These are phyloP conservation scores for Adelges cooleyi DNA, from an alignment of 1,140 invertebrate species.

Conservation along the genomic window DNA sequence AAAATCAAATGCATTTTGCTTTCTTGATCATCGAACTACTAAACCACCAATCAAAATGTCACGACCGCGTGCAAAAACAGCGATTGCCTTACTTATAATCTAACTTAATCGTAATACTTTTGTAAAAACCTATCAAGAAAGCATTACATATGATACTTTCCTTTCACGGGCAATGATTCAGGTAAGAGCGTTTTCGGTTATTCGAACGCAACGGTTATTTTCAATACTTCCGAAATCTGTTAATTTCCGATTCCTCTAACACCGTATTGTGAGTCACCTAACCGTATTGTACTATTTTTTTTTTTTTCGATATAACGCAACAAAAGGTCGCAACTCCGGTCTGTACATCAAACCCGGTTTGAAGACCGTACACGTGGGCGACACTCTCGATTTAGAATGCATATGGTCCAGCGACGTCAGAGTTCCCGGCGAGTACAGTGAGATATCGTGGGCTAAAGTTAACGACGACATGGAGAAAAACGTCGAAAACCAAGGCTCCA, in stretches of 20 bases:
- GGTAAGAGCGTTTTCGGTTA: too few relatives aligned
- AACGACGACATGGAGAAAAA: slow-evolving; percentile 11
- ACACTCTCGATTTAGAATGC: background rate
- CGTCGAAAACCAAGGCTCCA: background rate
- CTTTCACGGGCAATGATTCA: too few relatives aligned
- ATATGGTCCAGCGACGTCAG: background rate
- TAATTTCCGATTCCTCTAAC: too few relatives aligned
- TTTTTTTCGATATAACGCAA: too few relatives aligned
- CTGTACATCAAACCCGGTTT: slow-evolving; percentile 10
- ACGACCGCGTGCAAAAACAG: too few relatives aligned
- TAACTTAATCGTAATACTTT: background rate
- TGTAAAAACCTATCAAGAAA: slow-evolving; percentile 1
- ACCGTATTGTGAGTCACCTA: too few relatives aligned
- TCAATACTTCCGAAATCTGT: too few relatives aligned
- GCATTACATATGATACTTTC: background rate
- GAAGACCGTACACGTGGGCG: slow-evolving; percentile 9
- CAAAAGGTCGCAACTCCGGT: slow-evolving; percentile 21
- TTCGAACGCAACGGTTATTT: too few relatives aligned
- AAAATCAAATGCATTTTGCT: background rate
- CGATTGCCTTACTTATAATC: too few relatives aligned
- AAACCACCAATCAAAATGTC: background rate
- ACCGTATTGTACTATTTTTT: too few relatives aligned
- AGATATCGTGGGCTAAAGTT: slow-evolving; percentile 24
- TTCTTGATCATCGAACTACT: background rate
- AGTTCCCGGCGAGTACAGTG: background rate